These are phyloP conservation scores for Hemaris fuciformis DNA, from an alignment of 2,888 invertebrate species.

Conservation along the genomic window DNA sequence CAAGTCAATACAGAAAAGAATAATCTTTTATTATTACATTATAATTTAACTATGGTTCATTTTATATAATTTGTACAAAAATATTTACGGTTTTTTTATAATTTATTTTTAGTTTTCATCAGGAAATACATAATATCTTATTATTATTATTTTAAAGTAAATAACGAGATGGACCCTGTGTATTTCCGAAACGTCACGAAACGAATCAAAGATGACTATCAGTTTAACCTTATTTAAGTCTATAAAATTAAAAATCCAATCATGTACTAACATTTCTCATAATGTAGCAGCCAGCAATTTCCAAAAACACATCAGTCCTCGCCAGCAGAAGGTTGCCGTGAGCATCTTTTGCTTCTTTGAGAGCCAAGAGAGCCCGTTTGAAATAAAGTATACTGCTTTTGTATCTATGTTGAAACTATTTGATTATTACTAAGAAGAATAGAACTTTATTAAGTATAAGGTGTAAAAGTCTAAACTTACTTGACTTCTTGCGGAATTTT, in stretches of 20 bases:
- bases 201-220: too few relatives aligned
- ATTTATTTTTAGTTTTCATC: too few relatives aligned
- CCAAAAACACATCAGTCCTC: conserved; percentile 52
- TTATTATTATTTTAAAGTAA: too few relatives aligned
- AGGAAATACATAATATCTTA: too few relatives aligned
- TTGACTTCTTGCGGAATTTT: conserved; percentile 40
- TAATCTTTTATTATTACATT: too few relatives aligned
- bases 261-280: conserved; percentile 59
- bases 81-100: too few relatives aligned
- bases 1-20: too few relatives aligned
- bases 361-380: conserved; percentile 53
- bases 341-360: conserved; percentile 49
- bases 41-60: too few relatives aligned
- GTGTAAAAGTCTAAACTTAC: conserved; percentile 31
- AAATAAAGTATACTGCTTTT: conserved; percentile 66
- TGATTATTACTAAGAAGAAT: not conserved
- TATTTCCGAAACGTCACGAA: too few relatives aligned
- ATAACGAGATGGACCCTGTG: too few relatives aligned
- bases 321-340: conserved; percentile 44
- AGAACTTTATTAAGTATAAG: not conserved
- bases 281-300: conserved; percentile 62
- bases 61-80: too few relatives aligned
- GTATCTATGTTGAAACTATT: conserved; percentile 35
- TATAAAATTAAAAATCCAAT: not conserved
- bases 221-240: too few relatives aligned